These are phyloP conservation scores for Peromyscus maniculatus DNA, from an alignment of 2,113 vertebrate genomes.

Conservation along the genomic window DNA sequence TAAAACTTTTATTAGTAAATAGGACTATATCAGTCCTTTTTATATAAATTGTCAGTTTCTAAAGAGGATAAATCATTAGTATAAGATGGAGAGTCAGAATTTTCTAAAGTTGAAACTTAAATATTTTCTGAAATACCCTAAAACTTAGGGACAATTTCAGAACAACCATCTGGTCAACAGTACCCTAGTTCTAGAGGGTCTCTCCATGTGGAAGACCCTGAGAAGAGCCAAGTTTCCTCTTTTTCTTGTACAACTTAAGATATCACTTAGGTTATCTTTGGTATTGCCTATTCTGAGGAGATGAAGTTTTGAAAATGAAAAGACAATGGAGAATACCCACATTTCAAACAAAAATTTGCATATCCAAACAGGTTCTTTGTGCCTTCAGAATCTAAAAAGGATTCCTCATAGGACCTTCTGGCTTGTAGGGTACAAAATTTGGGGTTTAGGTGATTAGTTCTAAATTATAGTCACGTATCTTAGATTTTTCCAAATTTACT, in stretches of 20 bases:
- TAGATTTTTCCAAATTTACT: neutral
- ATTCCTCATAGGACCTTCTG: neutral
- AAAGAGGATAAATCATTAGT: neutral
- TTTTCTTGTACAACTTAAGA: neutral
- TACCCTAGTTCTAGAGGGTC: neutral
- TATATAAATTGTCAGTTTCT: neutral
- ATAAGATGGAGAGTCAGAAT: neutral
- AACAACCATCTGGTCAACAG: neutral
- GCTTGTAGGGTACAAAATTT: neutral
- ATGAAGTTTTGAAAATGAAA: neutral
- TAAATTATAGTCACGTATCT: neutral
- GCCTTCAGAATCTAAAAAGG: neutral
- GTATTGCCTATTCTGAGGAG: neutral
- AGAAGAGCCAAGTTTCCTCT: neutral
- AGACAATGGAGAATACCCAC: neutral
- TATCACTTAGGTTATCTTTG: neutral
- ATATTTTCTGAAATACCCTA: constrained; percentile 18
- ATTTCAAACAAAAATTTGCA: neutral
- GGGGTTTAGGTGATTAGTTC: neutral
- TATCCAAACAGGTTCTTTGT: neutral
- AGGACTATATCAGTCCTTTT: neutral
- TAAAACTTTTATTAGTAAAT: neutral
- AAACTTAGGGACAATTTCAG: neutral
- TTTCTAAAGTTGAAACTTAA: neutral
- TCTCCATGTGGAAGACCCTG: neutral